Base-by-base conservation (phyloP, 2,797 vertebrate genomes). In the Hafferia zeledoni region DNA sequence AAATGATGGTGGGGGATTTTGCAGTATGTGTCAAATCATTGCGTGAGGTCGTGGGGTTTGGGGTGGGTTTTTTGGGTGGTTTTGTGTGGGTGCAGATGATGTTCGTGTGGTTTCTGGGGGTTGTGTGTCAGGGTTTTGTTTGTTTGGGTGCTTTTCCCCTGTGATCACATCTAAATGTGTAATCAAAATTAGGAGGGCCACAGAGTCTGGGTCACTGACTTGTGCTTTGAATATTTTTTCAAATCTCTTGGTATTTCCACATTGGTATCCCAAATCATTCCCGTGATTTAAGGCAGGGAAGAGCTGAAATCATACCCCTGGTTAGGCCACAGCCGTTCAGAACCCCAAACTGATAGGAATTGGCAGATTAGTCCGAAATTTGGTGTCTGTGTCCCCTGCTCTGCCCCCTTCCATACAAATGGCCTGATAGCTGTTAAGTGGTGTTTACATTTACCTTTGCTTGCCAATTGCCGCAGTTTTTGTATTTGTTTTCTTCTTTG, bases 1-100 rank as follows among this genome's bases (percentile, higher is more conserved):
- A 2, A 23, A 60, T 61, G 31, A 5, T 35, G 8, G 5, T 46
- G 37, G 22, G 30, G 71, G 23, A 22, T 12, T 22, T 12, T 22
- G 4, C 7, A 9, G 17, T 10, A 2, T 5, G 41, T 35, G 35
- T 46, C 44, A 72, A 80, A 17, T n/a, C 1, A 1, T 44, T 33
- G 10, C 0, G 1, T 49, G 6, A 79, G 55, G 13, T 39, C 2
- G 0, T 18, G 12, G 5, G 3, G 1, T 0, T 89, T 65, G 15
- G 9, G 13, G 13, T 31, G 43, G 22, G 17, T 6, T 50, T 64
- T 67, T 49, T 8, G 2, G 6, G 30, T 59, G 24, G 11, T 23
- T 33, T 61, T 23, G 14, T 14, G 24, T 5, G 30, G 13, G 31
- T 11, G 7, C 25, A 24, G 10, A 39, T 27, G 22, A 8, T 5